Evolutionary conservation across 1,140 invertebrate genomes (phyloP).

Genomic region (Aradophagus sp.): DNA sequence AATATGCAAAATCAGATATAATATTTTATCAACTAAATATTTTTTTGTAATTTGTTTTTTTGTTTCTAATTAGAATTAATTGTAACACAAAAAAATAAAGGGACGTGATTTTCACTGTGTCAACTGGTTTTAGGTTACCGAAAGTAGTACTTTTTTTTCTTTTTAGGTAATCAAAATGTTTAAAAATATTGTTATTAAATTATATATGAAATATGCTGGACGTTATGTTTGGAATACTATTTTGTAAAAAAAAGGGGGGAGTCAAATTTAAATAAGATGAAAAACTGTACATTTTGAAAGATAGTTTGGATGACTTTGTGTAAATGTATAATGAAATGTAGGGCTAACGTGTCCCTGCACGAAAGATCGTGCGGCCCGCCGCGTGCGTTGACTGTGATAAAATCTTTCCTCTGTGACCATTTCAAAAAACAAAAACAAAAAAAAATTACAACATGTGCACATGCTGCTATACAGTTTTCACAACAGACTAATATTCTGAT

Average conservation of each 20-base stretch:
- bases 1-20: too few relatives aligned
- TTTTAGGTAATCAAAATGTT: slow-evolving; percentile 39
- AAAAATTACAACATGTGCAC: neutral
- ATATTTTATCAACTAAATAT: too few relatives aligned
- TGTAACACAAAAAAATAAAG: neutral
- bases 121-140: slow-evolving; percentile 30
- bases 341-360: slow-evolving; percentile 40
- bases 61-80: too few relatives aligned
- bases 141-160: slow-evolving; percentile 10
- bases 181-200: slow-evolving; percentile 49
- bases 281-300: slow-evolving; percentile 42
- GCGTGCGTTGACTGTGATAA: slow-evolving; percentile 72
- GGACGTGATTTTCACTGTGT: neutral
- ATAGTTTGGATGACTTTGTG: slow-evolving; percentile 37
- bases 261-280: slow-evolving; percentile 28
- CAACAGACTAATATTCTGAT: neutral
- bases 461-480: neutral
- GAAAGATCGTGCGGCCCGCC: slow-evolving; percentile 60
- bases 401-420: slow-evolving; percentile 60
- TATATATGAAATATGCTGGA: slow-evolving; percentile 51
- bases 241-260: slow-evolving; percentile 50
- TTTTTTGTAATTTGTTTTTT: too few relatives aligned
- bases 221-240: slow-evolving; percentile 52
- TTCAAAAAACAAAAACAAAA: slow-evolving; percentile 34
- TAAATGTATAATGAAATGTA: slow-evolving; percentile 43